A percentile compares a stretch with the other conserved stretches of the same genome.
Evolutionary conservation across 2,113 vertebrate species (phyloP).

Genomic region (Vicugna pacos): DNA sequence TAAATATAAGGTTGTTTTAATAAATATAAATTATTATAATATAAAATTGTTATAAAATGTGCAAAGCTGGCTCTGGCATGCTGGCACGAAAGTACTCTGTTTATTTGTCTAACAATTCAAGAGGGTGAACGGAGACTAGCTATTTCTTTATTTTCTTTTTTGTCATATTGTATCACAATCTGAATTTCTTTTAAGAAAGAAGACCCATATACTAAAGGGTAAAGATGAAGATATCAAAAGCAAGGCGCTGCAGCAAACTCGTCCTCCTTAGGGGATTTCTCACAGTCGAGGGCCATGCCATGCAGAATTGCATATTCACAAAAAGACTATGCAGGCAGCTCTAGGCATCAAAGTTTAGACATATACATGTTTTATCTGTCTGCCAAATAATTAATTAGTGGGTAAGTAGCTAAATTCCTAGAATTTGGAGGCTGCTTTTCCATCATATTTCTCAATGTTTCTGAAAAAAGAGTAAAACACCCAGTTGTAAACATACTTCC

Average conservation of each 20-base stretch:
- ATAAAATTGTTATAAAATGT: neutral
- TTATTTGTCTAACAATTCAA: neutral
- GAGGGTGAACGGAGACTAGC: neutral
- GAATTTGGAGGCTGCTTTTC: neutral
- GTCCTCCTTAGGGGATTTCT: no score
- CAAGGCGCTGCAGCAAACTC: neutral
- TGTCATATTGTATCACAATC: neutral
- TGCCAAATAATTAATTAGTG: conserved; percentile 53
- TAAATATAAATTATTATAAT: no score
- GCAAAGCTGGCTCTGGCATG: neutral
- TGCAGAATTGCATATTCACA: neutral
- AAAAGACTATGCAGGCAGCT: neutral
- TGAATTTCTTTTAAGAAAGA: conserved; percentile 25
- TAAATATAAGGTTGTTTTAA: neutral
- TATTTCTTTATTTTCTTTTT: neutral
- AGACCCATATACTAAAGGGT: neutral
- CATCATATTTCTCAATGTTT: neutral
- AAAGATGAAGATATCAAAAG: neutral
- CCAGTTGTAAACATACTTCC: neutral
- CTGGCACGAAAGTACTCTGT: neutral
- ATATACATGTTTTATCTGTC: conserved; percentile 17
- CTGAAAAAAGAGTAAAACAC: neutral
- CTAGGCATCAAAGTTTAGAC: neutral
- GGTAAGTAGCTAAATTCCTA: conserved; percentile 37
- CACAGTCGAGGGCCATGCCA: neutral